Conservation (phyloP, 2,888 invertebrate species). For the Bugula neritina region DNA sequence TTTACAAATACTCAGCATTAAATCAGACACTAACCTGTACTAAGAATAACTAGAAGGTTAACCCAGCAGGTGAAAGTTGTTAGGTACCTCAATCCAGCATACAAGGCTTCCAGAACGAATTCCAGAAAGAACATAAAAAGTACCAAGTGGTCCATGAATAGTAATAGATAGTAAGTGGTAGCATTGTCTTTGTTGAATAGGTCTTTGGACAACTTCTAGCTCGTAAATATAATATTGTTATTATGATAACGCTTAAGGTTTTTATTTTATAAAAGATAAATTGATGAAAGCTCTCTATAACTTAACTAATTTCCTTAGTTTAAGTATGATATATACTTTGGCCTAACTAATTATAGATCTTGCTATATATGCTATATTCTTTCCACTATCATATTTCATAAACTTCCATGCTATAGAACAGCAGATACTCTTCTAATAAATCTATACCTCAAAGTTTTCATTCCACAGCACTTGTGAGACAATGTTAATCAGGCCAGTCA, state of each 20-base stretch:
- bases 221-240: too few species aligned
- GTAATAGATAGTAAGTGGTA: background rate
- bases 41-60: background rate
- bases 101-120: background rate
- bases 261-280: too few species aligned
- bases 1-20: too few species aligned
- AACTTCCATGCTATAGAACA: too few species aligned
- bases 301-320: too few species aligned
- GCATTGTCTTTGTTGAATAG: background rate
- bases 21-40: slow-evolving; percentile 18
- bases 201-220: background rate
- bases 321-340: too few species aligned
- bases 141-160: slow-evolving; percentile 18
- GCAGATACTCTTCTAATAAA: too few species aligned
- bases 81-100: background rate
- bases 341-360: too few species aligned
- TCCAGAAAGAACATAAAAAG: background rate
- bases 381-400: too few species aligned
- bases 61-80: slow-evolving; percentile 4
- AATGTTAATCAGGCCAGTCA: slow-evolving; percentile 14
- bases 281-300: too few species aligned
- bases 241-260: too few species aligned
- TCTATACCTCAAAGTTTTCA: background rate
- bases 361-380: too few species aligned
- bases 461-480: slow-evolving; percentile 13